These are phyloP conservation scores for Tolmerus cingulatus DNA, from an alignment of 2,888 invertebrate species.

Conservation along the genomic window DNA sequence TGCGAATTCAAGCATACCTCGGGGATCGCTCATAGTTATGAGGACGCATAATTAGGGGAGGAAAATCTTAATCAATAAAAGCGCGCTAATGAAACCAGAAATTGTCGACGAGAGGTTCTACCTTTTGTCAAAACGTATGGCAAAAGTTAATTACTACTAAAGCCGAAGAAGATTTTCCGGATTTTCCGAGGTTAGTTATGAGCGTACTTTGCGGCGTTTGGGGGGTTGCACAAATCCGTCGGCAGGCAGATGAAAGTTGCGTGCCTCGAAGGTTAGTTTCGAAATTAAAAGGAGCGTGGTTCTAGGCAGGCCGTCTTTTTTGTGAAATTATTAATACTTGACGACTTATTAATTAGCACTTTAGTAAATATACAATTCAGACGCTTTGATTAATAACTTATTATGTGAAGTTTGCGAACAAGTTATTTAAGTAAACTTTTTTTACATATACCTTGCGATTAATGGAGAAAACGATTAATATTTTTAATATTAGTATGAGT, in stretches of 20 bases:
- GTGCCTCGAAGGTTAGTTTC: neutral
- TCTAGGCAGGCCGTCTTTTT: neutral
- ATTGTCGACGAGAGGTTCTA: neutral
- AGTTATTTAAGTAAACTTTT: neutral
- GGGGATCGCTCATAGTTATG: neutral
- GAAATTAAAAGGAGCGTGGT: neutral
- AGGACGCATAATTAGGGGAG: neutral
- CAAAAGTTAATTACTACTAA: slow-evolving; percentile 8
- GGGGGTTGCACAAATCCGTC: neutral
- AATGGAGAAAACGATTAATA: neutral
- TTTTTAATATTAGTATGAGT: no score
- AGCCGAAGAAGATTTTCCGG: neutral
- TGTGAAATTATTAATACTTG: neutral
- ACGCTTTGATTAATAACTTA: neutral
- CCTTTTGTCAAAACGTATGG: neutral
- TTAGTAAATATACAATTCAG: neutral
- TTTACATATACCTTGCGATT: neutral
- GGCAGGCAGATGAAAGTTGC: neutral
- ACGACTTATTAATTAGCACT: neutral
- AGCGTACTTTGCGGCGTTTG: neutral
- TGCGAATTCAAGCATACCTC: neutral
- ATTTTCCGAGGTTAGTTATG: neutral
- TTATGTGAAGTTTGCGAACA: neutral
- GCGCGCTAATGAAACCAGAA: neutral
- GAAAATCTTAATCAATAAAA: slow-evolving; percentile 5